Base-by-base conservation (phyloP, 2,797 vertebrate genomes). In the Typhlichthys eigenmanni region DNA sequence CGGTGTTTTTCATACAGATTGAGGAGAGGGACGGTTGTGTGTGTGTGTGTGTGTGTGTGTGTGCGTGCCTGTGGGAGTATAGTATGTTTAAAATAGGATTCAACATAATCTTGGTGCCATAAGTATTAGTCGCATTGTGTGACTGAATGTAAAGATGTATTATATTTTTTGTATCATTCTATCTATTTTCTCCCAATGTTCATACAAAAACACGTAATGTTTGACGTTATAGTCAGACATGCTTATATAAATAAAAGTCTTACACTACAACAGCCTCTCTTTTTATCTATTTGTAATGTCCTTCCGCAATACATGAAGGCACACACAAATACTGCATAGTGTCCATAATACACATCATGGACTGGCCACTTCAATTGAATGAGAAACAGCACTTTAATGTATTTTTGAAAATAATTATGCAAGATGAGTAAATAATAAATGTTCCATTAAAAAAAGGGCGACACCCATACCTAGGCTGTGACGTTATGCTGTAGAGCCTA, bases 201-300 rank as follows among this genome's bases (percentile, higher is more conserved):
- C 87, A 75, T 70, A 71, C 17, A 83, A 80, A 78, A 61, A 57
- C 71, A 38, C 68, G 47, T 81, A 74, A 49, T 84, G 84, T 88
- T 92, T 94, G 93, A 74, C 91, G 92, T 94, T 94, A 82, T 94
- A 93, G 92, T 93, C 92, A 91, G 93, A 88, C 13, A 80, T 84
- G 78, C 65, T 83, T 91, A 90, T 92, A 92, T 89, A 91, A 91
- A 90, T 87, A 92, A 87, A 79, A 55, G 32, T 52, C 49, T 71
- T 83, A 60, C 66, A 84, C 59, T 46, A 43, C 58, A 75, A 51
- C 6, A 47, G 50, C 45, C 34, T n/a, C 14, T 14, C 10, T 10
- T 49, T 49, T 14, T 14, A 49, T 14, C 14, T 14, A 1, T 49
- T 29, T 29, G 24, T 29, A 29, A 29, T 19, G 19, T 29, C 4